phyloP scores from a whole-genome alignment of 2,113 vertebrate genomes.

The Xenopus laevis region DNA sequence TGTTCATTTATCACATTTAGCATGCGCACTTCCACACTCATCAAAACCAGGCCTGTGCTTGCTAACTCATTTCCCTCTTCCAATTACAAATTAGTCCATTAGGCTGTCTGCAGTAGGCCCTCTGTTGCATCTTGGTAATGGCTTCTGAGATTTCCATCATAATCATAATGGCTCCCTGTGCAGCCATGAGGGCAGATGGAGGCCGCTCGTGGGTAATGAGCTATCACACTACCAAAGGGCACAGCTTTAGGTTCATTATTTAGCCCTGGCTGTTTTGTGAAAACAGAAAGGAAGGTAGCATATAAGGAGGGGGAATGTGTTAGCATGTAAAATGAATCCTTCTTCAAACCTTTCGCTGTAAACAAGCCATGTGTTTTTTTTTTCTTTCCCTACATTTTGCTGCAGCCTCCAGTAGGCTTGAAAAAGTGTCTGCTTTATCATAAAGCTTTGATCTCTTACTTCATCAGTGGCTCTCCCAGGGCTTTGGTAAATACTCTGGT shows the following conservation, averaged over 20 bases:
- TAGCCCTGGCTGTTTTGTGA: slow-evolving; percentile 80
- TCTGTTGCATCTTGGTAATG: slow-evolving; percentile 95
- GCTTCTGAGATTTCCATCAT: slow-evolving; percentile 99
- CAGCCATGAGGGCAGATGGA: slow-evolving; percentile 98
- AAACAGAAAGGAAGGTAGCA: slow-evolving; percentile 70
- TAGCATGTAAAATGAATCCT: slow-evolving; percentile 79
- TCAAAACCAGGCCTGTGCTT: slow-evolving; percentile 84
- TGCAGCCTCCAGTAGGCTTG: not conserved
- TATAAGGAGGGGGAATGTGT: slow-evolving; percentile 73
- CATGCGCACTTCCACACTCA: slow-evolving; percentile 83
- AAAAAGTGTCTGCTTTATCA: slow-evolving; percentile 24
- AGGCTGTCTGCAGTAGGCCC: slow-evolving; percentile 95
- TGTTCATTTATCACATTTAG: slow-evolving; percentile 91
- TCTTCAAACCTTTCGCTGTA: slow-evolving; percentile 72
- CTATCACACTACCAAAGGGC: slow-evolving; percentile 95
- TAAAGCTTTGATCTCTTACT: slow-evolving; percentile 38
- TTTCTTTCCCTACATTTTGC: slow-evolving; percentile 34
- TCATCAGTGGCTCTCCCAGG: slow-evolving; percentile 33
- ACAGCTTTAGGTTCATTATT: slow-evolving; percentile 93
- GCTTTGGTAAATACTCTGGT: slow-evolving; percentile 32
- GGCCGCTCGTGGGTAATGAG: slow-evolving; percentile 98
- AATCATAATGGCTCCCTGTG: slow-evolving; percentile 97
- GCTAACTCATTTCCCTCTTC: slow-evolving; percentile 93
- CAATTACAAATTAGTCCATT: slow-evolving; percentile 99
- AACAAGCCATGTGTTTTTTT: slow-evolving; percentile 72